Evolutionary conservation across 2,888 invertebrate species (phyloP), one percentile per base, ranked within the genome.

Genomic region (Diadegma fenestrale): DNA sequence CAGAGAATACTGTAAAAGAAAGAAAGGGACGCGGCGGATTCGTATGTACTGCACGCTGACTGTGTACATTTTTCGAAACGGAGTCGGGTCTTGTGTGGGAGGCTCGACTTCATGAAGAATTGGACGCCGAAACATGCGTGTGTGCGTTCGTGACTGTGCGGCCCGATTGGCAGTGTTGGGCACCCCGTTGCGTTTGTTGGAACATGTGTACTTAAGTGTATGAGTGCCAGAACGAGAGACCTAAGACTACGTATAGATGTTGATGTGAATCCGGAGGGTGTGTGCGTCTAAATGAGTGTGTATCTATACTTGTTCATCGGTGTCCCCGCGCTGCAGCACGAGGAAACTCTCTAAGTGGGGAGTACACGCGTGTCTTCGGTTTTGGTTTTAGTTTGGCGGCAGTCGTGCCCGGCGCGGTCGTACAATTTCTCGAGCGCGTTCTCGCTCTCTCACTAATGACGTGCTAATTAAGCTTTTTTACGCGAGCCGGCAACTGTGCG

Each of bases 351-450:
- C 80, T 63, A 85, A 86, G 87, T 84, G 91, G 89, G 91, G 91
- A 91, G 91, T 88, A 85, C 91, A 91, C 92, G 92, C 92, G 93
- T 93, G 93, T 92, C 93, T 93, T 93, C 89, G 90, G 89, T 91
- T 92, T 92, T 91, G 91, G 91, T 92, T 92, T 93, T 92, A 93
- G 93, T 93, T 92, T 90, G 84, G 88, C 87, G 89, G 86, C 89
- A 87, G 90, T 90, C 89, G 85, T 80, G 79, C 71, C 80, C 82
- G 82, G 76, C 66, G 79, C 76, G 73, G 76, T 76, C 66, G 80
- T 30, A 76, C 82, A 51, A 76, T 66, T 66, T 82, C 66, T 58
- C 80, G 51, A 51, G 71, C 12, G 71, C 64, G 77, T 48, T 72
- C 14, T 72, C 33, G 45, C 19, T 33, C n/a, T 33, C 0, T 75